Evolutionary conservation across 2,797 vertebrate genomes (phyloP).

Genomic region (Pseudopleuronectes americanus): DNA sequence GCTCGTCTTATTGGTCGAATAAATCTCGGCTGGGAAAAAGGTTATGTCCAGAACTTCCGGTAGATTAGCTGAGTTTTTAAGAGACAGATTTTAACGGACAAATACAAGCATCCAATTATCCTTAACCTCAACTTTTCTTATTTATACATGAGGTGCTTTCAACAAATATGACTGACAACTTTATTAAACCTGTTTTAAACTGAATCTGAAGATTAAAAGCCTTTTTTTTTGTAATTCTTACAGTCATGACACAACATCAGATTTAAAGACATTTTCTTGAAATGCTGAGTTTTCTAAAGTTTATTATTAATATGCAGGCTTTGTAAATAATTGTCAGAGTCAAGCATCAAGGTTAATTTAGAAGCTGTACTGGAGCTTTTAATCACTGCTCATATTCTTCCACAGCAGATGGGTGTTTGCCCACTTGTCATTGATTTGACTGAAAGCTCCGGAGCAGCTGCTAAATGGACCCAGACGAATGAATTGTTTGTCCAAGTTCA

Average conservation of each 20-base stretch:
- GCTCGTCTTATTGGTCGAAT: neutral
- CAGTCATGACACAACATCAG: too few species aligned
- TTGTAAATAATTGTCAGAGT: conserved; percentile 4
- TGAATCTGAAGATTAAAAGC: too few species aligned
- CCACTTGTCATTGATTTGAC: neutral
- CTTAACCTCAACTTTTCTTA: too few species aligned
- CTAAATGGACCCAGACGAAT: neutral
- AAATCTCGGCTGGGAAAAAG: neutral
- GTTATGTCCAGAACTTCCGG: neutral
- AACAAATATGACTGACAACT: neutral
- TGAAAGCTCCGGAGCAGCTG: conserved; percentile 1
- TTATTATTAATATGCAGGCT: neutral
- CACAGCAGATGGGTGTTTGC: neutral
- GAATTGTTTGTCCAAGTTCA: neutral
- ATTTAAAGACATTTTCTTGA: neutral
- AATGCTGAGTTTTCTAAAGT: too few species aligned
- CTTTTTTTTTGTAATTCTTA: too few species aligned
- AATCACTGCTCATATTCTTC: neutral
- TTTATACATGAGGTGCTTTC: neutral
- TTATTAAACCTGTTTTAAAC: neutral
- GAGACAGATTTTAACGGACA: too few species aligned
- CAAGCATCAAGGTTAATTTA: conserved; percentile 13
- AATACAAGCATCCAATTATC: too few species aligned
- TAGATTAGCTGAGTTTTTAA: neutral
- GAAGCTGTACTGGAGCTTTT: neutral